Evolutionary conservation across 2,888 invertebrate genomes (phyloP).

Genomic region (Salticus scenicus): DNA sequence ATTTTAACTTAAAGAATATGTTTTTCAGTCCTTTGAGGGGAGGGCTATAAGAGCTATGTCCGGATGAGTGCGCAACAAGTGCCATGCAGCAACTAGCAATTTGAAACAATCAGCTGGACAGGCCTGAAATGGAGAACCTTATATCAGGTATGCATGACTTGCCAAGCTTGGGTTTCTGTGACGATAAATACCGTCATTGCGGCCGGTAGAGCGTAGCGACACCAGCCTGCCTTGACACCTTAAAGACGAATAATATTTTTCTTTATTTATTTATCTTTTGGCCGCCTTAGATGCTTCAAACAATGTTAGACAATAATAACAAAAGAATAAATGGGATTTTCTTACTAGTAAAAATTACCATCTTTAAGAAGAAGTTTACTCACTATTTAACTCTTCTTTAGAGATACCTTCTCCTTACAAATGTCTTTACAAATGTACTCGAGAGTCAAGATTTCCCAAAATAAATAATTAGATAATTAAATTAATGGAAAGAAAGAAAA

Average conservation of each 20-base stretch:
- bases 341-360: too few relatives aligned
- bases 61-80: constrained; percentile 66
- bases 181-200: constrained; percentile 65
- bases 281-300: too few relatives aligned
- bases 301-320: too few relatives aligned
- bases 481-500: too few relatives aligned
- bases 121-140: constrained; percentile 65
- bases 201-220: constrained; percentile 59
- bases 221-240: constrained; percentile 64
- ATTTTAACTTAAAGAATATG: constrained; percentile 19
- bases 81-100: constrained; percentile 64
- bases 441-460: too few relatives aligned
- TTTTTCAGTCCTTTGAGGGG: neutral
- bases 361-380: too few relatives aligned
- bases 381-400: too few relatives aligned
- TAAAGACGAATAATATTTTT: constrained; percentile 21
- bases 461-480: too few relatives aligned
- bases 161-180: constrained; percentile 57
- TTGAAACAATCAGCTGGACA: constrained; percentile 68
- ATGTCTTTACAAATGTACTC: too few relatives aligned
- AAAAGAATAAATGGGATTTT: too few relatives aligned
- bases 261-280: too few relatives aligned
- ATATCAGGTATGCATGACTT: constrained; percentile 68
- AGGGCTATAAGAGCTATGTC: constrained; percentile 12
- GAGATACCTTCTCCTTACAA: too few relatives aligned